Evolutionary conservation across 2,797 vertebrate genomes (phyloP).

Genomic region (Gambusia yucatana): DNA sequence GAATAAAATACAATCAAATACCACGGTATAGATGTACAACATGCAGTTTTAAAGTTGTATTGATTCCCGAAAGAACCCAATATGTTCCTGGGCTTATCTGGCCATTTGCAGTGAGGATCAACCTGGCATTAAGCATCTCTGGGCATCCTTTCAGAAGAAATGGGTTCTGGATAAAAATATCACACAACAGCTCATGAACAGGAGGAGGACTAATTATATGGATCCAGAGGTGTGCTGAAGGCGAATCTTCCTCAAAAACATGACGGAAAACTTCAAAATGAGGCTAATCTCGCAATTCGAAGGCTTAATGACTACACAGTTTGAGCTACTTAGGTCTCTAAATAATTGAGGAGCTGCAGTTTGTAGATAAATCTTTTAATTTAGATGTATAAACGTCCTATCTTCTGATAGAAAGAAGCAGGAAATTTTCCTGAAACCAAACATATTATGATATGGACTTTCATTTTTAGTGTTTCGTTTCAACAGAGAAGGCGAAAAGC

Average conservation of each 20-base stretch:
- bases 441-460: neutral
- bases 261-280: constrained; percentile 39
- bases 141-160: constrained; percentile 34
- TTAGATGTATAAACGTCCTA: neutral
- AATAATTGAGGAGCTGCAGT: constrained; percentile 17
- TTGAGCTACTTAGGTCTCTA: constrained; percentile 24
- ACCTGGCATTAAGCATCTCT: constrained; percentile 45
- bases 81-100: constrained; percentile 63
- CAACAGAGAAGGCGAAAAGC: constrained; percentile 12
- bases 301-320: constrained; percentile 27
- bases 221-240: constrained; percentile 35
- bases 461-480: constrained; percentile 14
- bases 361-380: constrained; percentile 14
- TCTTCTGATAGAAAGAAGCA: constrained; percentile 3
- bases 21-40: constrained; percentile 38
- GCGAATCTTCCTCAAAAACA: constrained; percentile 29
- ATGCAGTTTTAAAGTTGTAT: constrained; percentile 52
- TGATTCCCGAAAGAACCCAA: constrained; percentile 52
- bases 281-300: constrained; percentile 56
- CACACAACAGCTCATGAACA: constrained; percentile 18
- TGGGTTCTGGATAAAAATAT: constrained; percentile 36
- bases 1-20: constrained; percentile 34
- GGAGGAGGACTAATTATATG: constrained; percentile 52
- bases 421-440: neutral
- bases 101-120: constrained; percentile 55